Percentiles rank a stretch among this genome's conserved stretches.
Conservation (phyloP, 2,888 invertebrate genomes). For the Acanthosepion pharaonis region DNA sequence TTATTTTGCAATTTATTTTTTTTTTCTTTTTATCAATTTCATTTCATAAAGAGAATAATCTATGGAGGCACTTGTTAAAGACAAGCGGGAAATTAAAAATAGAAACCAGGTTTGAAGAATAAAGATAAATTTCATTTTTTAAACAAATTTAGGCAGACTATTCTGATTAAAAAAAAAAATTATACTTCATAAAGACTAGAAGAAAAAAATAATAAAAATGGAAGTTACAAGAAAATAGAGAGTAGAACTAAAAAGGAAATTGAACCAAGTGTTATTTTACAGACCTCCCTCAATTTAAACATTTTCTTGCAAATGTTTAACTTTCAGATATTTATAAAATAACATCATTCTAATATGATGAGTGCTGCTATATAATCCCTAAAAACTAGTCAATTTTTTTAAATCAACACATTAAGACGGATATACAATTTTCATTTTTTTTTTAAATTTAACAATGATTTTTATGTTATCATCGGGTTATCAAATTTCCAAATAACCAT, state of each 20-base stretch:
- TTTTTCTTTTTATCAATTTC: background rate
- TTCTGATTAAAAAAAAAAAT: background rate
- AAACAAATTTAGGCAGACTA: background rate
- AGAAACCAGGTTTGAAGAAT: background rate
- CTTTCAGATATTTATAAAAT: too few species aligned
- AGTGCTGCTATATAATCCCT: too few species aligned
- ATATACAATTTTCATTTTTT: too few species aligned
- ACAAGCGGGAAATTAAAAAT: background rate
- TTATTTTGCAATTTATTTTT: background rate
- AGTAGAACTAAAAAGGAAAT: background rate
- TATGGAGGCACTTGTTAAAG: background rate
- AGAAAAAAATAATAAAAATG: background rate
- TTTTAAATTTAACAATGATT: too few species aligned
- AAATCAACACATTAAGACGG: too few species aligned
- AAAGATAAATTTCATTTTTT: background rate
- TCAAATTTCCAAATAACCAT: too few species aligned
- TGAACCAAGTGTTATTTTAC: background rate
- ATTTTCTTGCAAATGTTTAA: too few species aligned
- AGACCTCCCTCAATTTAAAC: background rate
- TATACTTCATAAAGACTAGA: background rate
- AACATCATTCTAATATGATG: too few species aligned
- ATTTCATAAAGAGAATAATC: background rate
- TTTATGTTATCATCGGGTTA: too few species aligned
- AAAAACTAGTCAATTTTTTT: too few species aligned
- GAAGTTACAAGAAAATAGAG: background rate